Evolutionary conservation across 2,113 vertebrate genomes (phyloP).

Genomic region (Rostratula benghalensis): DNA sequence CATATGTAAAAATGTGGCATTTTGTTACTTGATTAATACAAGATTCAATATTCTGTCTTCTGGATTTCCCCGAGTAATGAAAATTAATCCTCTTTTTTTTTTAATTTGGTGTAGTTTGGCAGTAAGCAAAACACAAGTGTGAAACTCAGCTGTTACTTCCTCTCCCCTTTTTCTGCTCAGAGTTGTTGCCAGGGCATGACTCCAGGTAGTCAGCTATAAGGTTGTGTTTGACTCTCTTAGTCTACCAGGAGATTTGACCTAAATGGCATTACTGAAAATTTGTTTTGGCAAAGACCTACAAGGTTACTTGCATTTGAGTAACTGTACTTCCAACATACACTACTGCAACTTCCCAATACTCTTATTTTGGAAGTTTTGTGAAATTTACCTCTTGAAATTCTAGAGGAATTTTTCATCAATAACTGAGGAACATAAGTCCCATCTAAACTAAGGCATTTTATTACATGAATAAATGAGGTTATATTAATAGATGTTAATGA

Average conservation of each 20-base stretch:
- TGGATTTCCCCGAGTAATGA: background rate
- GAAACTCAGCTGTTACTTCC: background rate
- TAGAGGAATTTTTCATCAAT: background rate
- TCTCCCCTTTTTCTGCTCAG: background rate
- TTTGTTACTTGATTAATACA: background rate
- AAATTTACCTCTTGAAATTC: background rate
- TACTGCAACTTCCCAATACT: background rate
- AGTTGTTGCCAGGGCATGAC: background rate
- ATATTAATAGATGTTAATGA: background rate
- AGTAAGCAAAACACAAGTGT: background rate
- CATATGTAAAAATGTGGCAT: background rate
- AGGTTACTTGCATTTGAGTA: background rate
- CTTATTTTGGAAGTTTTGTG: background rate
- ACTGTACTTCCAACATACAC: background rate
- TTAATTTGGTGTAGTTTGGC: background rate
- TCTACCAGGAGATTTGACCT: background rate
- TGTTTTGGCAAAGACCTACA: background rate
- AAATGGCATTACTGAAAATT: background rate
- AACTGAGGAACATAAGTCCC: background rate
- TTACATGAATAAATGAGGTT: background rate
- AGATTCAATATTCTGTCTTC: background rate
- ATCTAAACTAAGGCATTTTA: no score
- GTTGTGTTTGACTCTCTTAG: background rate
- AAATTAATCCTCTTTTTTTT: background rate
- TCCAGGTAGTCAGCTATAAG: background rate